Percentiles rank a stretch among this genome's conserved stretches.
phyloP scores from a whole-genome alignment of 2,797 vertebrate genomes.

The Lithobates sylvaticus region DNA sequence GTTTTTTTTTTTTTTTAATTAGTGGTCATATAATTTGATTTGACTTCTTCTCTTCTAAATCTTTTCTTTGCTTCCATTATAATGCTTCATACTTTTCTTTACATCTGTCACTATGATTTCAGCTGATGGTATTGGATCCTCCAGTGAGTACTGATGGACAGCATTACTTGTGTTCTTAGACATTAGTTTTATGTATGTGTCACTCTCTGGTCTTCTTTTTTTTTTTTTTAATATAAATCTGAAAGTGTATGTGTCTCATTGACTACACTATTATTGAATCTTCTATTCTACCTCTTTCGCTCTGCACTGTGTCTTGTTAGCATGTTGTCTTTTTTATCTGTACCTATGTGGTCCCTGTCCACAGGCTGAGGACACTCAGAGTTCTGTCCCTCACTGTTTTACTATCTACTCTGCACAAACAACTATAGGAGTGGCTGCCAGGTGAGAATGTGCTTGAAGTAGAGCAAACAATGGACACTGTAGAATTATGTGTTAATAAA shows the following conservation, averaged over 20 bases:
- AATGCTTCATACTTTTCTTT: constrained; percentile 10
- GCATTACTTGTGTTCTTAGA: neutral
- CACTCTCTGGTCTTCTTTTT: neutral
- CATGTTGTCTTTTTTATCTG: neutral
- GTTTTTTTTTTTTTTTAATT: neutral
- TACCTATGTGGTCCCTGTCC: neutral
- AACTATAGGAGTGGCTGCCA: constrained; percentile 93
- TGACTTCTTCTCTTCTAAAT: neutral
- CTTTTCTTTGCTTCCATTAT: neutral
- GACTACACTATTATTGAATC: neutral
- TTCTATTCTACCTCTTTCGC: neutral
- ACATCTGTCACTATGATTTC: constrained; percentile 65
- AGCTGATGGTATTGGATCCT: constrained; percentile 95
- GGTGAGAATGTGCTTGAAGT: constrained; percentile 73
- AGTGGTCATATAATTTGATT: neutral
- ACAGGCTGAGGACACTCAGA: constrained; percentile 92
- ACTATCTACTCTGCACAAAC: constrained; percentile 94
- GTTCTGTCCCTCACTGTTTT: constrained; percentile 92
- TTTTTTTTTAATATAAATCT: neutral
- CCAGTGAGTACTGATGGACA: constrained; percentile 85
- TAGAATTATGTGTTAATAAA: neutral
- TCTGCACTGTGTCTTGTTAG: neutral
- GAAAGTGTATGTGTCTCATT: neutral
- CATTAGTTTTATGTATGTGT: neutral
- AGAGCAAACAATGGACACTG: neutral